phyloP scores from a whole-genome alignment of 2,888 invertebrate species.

The Nowickia ferox region DNA sequence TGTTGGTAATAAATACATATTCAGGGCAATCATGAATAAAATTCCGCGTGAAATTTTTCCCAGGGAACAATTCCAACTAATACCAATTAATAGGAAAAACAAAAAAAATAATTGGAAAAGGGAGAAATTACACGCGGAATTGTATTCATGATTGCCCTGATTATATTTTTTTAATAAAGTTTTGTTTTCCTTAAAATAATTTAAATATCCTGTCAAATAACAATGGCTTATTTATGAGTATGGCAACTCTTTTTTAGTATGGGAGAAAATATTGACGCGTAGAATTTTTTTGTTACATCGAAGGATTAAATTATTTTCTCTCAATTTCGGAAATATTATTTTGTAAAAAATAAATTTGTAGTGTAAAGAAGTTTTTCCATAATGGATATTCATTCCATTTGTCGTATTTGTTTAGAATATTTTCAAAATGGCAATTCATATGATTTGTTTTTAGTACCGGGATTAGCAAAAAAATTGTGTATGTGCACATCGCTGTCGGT shows the following conservation, averaged over 20 bases:
- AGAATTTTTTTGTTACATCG: slow-evolving; percentile 63
- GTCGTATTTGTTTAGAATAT: slow-evolving; percentile 80
- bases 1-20: too few species aligned
- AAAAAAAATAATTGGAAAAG: too few species aligned
- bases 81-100: too few species aligned
- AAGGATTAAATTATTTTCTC: slow-evolving; percentile 67
- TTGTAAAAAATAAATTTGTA: slow-evolving; percentile 49
- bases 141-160: too few species aligned
- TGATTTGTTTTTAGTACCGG: slow-evolving; percentile 79
- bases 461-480: slow-evolving; percentile 79
- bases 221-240: not conserved
- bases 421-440: slow-evolving; percentile 77
- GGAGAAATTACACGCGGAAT: too few species aligned
- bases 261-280: slow-evolving; percentile 71
- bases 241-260: slow-evolving; percentile 66
- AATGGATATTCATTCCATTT: slow-evolving; percentile 77
- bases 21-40: too few species aligned
- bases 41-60: too few species aligned
- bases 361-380: slow-evolving; percentile 45
- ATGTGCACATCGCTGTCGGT: slow-evolving; percentile 80
- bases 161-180: not conserved
- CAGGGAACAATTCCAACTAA: too few species aligned
- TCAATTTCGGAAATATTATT: slow-evolving; percentile 38
- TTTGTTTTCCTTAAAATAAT: too few species aligned
- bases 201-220: not conserved